A percentile compares a stretch with the other conserved stretches of the same genome.
Evolutionary conservation across 2,797 vertebrate genomes (phyloP).

Genomic region (Acrocephalus scirpaceus): DNA sequence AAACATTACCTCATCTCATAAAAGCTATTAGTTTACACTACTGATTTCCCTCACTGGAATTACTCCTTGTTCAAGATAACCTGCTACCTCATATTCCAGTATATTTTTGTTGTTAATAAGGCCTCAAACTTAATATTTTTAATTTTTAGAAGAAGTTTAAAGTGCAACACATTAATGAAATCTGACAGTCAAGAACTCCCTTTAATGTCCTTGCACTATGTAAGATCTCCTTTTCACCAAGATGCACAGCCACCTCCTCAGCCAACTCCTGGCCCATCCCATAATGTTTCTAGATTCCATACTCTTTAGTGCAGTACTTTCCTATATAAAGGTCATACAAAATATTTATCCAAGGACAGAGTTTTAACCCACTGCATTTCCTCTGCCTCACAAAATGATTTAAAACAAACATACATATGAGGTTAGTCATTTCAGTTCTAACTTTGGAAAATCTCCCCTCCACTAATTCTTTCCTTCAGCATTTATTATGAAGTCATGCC

Average conservation of each 20-base stretch:
- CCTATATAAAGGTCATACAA: not conserved
- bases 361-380: not conserved
- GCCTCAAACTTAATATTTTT: not conserved
- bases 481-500: not conserved
- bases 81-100: not conserved
- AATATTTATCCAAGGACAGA: slow-evolving; percentile 10
- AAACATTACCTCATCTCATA: not conserved
- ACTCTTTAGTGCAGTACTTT: not conserved
- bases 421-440: not conserved
- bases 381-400: not conserved
- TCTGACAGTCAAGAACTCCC: not conserved
- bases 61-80: not conserved
- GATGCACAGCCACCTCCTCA: not conserved
- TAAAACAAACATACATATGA: not conserved
- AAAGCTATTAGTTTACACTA: slow-evolving; percentile 9
- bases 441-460: not conserved
- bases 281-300: not conserved
- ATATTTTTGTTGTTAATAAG: not conserved
- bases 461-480: not conserved
- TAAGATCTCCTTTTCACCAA: not conserved
- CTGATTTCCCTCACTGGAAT: not conserved
- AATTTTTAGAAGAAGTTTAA: not conserved
- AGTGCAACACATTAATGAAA: not conserved
- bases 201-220: not conserved
- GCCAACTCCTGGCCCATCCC: not conserved